Evolutionary conservation across 2,113 vertebrate species (phyloP), one percentile per base, ranked within the genome.

Genomic region (Dicentrarchus labrax): DNA sequence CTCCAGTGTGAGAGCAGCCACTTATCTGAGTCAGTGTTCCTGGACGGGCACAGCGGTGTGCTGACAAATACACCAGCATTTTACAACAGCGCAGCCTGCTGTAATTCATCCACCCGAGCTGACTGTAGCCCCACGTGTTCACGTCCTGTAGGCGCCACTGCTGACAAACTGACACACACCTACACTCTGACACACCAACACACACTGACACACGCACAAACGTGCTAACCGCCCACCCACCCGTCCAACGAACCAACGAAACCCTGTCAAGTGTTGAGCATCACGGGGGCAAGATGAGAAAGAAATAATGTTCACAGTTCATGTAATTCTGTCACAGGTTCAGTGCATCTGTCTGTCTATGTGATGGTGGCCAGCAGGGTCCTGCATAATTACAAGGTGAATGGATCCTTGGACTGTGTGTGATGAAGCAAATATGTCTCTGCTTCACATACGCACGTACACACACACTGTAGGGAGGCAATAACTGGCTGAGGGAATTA

Each of bases 1-100:
- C 59, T 70, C 54, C 89, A 66, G 84, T 69, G 80, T 24, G 78
- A 78, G 87, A 91, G 84, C 84, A 78, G 87, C 70, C 80, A 83
- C 89, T 91, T 88, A 93, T 88, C 87, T 92, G 93, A 92, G 78
- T 92, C 91, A 92, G 79, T 87, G 88, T 89, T 92, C 85, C 83
- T 84, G 85, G 89, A 83, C 57, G 15, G 74, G 70, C 82, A 54
- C 88, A 84, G 86, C 69, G 60, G 86, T 41, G 39, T 30, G 75
- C 84, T 89, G 86, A 91, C 90, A 91, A 92, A 91, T 78, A 87
- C 84, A 84, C 79, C 83, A 64, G 74, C 51, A 13, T 76, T 91
- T 86, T 89, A 88, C 90, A 86, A 86, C 72, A 10, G 39, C 47
- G n/a, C 73, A 75, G 72, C 51, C 74, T 83, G 88, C 76, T 86